Conservation (phyloP, 2,888 invertebrate genomes). For the Electrophaes corylata region DNA sequence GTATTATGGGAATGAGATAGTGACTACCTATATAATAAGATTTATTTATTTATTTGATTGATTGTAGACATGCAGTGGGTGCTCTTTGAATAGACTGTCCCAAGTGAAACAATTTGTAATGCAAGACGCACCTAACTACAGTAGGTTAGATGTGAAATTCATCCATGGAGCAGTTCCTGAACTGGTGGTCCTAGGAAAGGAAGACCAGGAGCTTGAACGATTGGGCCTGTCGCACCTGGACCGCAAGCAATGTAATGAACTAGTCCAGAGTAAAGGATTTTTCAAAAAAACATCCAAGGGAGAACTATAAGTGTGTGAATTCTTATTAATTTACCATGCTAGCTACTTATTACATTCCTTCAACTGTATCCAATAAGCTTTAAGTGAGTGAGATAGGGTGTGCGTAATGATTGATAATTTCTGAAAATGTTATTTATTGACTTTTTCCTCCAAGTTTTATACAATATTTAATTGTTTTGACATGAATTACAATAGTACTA, state of each 20-base stretch:
- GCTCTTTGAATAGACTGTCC: slow-evolving; percentile 86
- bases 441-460: slow-evolving; percentile 17
- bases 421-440: slow-evolving; percentile 22
- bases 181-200: slow-evolving; percentile 83
- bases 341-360: slow-evolving; percentile 12
- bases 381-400: not conserved
- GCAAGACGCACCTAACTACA: slow-evolving; percentile 87
- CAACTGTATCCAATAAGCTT: slow-evolving; percentile 6
- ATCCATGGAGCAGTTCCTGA: slow-evolving; percentile 87
- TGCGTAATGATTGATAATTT: slow-evolving; percentile 1
- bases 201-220: slow-evolving; percentile 86
- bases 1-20: too few relatives aligned
- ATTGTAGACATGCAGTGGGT: slow-evolving; percentile 88
- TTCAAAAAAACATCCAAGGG: slow-evolving; percentile 66
- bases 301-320: slow-evolving; percentile 45
- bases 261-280: slow-evolving; percentile 86
- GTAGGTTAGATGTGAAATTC: slow-evolving; percentile 85
- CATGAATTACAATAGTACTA: slow-evolving; percentile 18
- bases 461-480: slow-evolving; percentile 13
- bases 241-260: slow-evolving; percentile 87
- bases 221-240: slow-evolving; percentile 82
- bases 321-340: not conserved
- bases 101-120: slow-evolving; percentile 87
- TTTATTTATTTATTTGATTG: too few relatives aligned
- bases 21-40: too few relatives aligned